Conservation (phyloP, 2,113 vertebrate species). For the Ornithorhynchus anatinus region DNA sequence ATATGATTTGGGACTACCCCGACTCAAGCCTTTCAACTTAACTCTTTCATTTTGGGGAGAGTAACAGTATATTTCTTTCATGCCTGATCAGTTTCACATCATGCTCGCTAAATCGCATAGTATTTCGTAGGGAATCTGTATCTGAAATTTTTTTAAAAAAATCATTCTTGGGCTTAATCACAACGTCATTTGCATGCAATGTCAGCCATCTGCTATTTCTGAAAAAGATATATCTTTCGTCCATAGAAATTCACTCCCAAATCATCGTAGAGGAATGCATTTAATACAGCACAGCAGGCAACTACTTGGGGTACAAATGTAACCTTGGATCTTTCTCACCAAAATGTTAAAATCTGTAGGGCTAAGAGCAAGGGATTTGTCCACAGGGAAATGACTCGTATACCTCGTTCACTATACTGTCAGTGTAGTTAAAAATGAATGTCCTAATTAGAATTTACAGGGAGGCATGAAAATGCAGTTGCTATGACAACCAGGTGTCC, state of each 20-base stretch:
- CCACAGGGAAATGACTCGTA: neutral
- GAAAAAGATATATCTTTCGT: neutral
- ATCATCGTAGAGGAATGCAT: neutral
- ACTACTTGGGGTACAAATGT: neutral
- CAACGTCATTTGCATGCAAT: neutral
- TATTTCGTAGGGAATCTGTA: conserved; percentile 20
- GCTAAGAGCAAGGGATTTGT: neutral
- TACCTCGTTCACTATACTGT: conserved; percentile 12
- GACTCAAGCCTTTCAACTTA: conserved; percentile 32
- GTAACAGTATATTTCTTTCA: conserved; percentile 24
- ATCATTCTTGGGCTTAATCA: conserved; percentile 10
- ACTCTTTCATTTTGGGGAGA: conserved; percentile 36
- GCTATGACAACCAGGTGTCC: conserved; percentile 62
- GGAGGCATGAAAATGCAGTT: conserved; percentile 59
- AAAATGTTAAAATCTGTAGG: neutral
- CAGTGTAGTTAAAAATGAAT: conserved; percentile 44
- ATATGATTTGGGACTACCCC: conserved; percentile 37
- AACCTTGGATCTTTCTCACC: conserved; percentile 1
- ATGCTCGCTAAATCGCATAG: neutral
- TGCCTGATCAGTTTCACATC: conserved; percentile 24
- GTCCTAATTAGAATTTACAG: conserved; percentile 61
- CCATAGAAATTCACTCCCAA: neutral
- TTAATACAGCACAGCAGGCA: neutral
- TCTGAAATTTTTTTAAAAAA: neutral
- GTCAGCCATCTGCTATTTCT: neutral